Percentiles rank a stretch among this genome's conserved stretches.
Evolutionary conservation across 1,140 invertebrate genomes (phyloP).

Genomic region (Psix sp.): DNA sequence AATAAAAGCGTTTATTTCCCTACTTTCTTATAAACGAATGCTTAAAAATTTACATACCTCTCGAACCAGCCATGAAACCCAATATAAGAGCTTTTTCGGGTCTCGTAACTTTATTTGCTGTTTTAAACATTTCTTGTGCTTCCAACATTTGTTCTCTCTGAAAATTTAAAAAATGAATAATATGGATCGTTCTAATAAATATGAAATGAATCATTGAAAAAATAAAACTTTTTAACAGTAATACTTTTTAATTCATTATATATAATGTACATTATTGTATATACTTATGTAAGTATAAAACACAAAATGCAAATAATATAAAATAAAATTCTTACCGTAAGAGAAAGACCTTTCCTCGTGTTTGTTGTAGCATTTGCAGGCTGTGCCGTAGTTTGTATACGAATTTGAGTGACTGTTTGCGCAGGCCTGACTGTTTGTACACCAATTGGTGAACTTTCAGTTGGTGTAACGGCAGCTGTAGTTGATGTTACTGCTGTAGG

Average conservation of each 20-base stretch:
- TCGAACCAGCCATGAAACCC: constrained; percentile 97
- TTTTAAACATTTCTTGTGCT: constrained; percentile 98
- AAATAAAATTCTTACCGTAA: constrained; percentile 81
- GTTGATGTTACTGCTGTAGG: constrained; percentile 67
- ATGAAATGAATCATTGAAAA: no score
- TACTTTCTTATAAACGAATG: no score
- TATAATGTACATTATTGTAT: no score
- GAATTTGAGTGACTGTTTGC: constrained; percentile 78
- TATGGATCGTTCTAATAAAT: no score
- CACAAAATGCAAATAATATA: constrained; percentile 9
- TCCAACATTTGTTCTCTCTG: constrained; percentile 97
- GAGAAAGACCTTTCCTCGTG: constrained; percentile 83
- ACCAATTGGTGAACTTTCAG: constrained; percentile 67
- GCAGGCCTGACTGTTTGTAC: constrained; percentile 75
- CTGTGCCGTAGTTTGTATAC: constrained; percentile 76
- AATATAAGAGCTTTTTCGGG: constrained; percentile 98
- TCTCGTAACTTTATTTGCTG: constrained; percentile 95
- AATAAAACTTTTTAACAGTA: no score
- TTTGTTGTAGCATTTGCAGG: constrained; percentile 78
- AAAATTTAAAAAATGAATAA: no score
- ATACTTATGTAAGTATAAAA: no score
- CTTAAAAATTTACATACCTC: constrained; percentile 85
- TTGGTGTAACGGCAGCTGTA: constrained; percentile 65
- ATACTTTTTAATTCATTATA: no score
- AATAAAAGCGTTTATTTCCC: constrained; percentile 21